phyloP scores from a whole-genome alignment of 2,113 vertebrate genomes.

The Calypte anna region DNA sequence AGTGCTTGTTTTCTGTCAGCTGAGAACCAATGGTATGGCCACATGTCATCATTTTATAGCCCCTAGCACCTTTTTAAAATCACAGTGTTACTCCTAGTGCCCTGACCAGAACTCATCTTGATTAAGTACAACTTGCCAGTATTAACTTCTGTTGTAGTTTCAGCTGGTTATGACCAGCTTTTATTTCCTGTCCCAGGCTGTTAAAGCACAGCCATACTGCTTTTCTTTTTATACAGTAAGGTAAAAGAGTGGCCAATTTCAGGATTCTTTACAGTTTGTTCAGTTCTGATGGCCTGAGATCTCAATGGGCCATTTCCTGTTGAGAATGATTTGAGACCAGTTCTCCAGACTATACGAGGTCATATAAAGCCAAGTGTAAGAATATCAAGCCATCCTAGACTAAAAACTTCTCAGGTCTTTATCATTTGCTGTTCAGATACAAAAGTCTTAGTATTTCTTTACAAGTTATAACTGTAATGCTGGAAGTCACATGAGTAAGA shows the following conservation, averaged over 20 bases:
- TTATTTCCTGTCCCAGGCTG: neutral
- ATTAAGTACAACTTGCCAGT: conserved; percentile 1
- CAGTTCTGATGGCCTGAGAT: neutral
- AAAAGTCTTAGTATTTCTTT: no score
- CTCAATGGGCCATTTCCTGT: neutral
- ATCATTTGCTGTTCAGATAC: no score
- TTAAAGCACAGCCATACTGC: neutral
- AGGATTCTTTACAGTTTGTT: neutral
- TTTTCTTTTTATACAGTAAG: neutral
- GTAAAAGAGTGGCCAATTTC: neutral
- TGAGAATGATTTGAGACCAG: neutral
- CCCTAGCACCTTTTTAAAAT: neutral
- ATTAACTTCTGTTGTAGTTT: neutral
- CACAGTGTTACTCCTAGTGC: neutral
- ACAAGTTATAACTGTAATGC: no score
- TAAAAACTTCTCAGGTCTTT: no score
- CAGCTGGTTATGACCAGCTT: neutral
- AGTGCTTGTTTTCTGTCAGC: neutral
- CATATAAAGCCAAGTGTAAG: no score
- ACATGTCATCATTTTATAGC: neutral
- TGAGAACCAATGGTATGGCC: neutral
- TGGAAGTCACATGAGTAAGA: no score
- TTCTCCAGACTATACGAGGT: neutral
- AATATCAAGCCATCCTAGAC: no score
- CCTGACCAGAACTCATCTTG: neutral